phyloP scores from a whole-genome alignment of 1,140 invertebrate genomes.

The Cyrtorhinus lividipennis region DNA sequence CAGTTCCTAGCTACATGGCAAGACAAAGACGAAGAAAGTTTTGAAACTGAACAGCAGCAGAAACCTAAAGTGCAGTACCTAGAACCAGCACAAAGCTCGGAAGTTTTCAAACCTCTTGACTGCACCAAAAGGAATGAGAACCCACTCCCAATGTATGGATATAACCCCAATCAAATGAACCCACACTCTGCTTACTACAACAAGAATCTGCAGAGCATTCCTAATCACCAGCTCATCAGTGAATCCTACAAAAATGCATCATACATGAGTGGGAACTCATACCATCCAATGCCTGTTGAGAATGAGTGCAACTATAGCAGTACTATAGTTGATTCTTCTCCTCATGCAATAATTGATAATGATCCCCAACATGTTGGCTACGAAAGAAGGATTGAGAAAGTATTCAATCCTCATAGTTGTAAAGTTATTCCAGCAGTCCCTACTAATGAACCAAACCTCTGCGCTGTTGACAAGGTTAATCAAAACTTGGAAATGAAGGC shows the following conservation, averaged over 20 bases:
- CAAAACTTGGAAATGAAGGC: too few relatives aligned
- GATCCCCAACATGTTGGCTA: background rate
- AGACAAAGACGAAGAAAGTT: constrained; percentile 2
- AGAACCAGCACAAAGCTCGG: background rate
- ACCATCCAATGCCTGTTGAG: background rate
- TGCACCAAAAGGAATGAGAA: constrained; percentile 3
- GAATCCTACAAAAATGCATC: background rate
- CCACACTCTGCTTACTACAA: background rate
- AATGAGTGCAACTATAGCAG: background rate
- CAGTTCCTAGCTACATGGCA: constrained; percentile 7
- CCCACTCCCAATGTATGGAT: background rate
- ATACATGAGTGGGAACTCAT: background rate
- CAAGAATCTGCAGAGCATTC: background rate
- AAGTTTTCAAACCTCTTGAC: constrained; percentile 4
- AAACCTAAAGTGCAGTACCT: background rate
- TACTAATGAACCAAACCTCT: background rate
- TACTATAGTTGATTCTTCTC: background rate
- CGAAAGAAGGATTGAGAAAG: constrained; percentile 7
- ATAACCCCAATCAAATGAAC: background rate
- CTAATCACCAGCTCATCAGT: background rate
- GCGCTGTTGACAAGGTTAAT: background rate
- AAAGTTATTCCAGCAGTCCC: background rate
- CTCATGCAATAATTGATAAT: background rate
- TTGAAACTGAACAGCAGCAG: background rate
- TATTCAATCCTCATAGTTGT: constrained; percentile 3